These are phyloP conservation scores for Cuniculus paca DNA, from an alignment of 2,797 vertebrate species.

Conservation along the genomic window DNA sequence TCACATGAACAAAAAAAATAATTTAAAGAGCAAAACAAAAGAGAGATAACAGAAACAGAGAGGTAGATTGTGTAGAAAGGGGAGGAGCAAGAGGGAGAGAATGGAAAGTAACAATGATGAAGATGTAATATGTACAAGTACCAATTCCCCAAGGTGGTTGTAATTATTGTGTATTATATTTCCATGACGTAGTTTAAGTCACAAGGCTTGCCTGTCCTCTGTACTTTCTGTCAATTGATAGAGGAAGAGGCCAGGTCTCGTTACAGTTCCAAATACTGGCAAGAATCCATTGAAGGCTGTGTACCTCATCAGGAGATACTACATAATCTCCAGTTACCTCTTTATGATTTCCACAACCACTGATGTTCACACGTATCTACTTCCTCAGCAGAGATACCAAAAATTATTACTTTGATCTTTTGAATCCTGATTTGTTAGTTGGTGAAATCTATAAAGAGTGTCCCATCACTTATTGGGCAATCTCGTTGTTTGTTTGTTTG, in stretches of 20 bases:
- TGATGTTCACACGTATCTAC: background rate
- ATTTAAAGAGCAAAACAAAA: background rate
- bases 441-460: background rate
- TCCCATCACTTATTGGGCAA: background rate
- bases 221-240: background rate
- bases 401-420: background rate
- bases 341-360: background rate
- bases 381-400: background rate
- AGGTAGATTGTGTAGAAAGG: too few relatives aligned
- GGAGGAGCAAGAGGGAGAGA: background rate
- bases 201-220: background rate
- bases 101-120: background rate
- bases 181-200: background rate
- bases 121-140: background rate
- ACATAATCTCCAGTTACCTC: fast-evolving
- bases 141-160: background rate
- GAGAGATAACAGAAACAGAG: too few relatives aligned
- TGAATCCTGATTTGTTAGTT: background rate
- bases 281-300: background rate
- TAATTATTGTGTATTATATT: background rate
- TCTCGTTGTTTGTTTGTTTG: too few relatives aligned
- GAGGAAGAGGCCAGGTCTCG: background rate
- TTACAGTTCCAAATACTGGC: background rate
- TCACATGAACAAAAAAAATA: background rate
- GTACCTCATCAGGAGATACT: background rate